Base-by-base conservation (phyloP, 2,888 invertebrate species). In the Platynereis dumerilii region DNA sequence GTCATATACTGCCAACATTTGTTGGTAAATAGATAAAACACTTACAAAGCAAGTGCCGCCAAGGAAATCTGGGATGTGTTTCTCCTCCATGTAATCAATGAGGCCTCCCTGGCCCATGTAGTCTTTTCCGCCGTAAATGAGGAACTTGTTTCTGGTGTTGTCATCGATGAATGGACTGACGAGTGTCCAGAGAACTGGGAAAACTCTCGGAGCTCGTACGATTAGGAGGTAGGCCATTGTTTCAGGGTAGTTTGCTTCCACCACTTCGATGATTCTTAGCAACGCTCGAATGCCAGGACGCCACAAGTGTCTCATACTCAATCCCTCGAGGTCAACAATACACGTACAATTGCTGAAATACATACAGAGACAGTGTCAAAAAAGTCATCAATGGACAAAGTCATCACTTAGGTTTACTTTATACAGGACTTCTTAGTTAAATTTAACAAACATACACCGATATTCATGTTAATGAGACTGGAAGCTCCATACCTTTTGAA, bases 221-320 rank as follows among this genome's bases (percentile, higher is more conserved):
- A 96, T 93, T 65, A 96, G 87, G 68, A 96, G 92, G 44, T 92
- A 87, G 1, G 93, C 94, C 91, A 96, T 92, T 12, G 95, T 96
- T 86, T 96, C 96, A 0, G 96, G 96, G 86, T 96, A 96, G 85
- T 96, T 94, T 54, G 91, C 91, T 84, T 96, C 93, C 28, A 94
- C 94, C 58, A 93, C 91, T 84, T 92, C 91, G 74, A 92, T 92
- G 70, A 91, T 89, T 68, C 87, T 84, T 34, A 88, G 79, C 54
- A 89, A 80, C 45, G 86, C 86, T 72, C 86, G 89, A 70, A 96
- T 91, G 27, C 96, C 96, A 0, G 96, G 96, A 72, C 95, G 86
- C 96, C 96, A 96, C 68, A 96, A 87, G 85, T 96, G 96, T 2
- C 96, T 88, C 94, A 96, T 95, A 84, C 94, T 94, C 60, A 96